These are phyloP conservation scores for Galeruca laticollis DNA, from an alignment of 2,888 invertebrate genomes.

Conservation along the genomic window DNA sequence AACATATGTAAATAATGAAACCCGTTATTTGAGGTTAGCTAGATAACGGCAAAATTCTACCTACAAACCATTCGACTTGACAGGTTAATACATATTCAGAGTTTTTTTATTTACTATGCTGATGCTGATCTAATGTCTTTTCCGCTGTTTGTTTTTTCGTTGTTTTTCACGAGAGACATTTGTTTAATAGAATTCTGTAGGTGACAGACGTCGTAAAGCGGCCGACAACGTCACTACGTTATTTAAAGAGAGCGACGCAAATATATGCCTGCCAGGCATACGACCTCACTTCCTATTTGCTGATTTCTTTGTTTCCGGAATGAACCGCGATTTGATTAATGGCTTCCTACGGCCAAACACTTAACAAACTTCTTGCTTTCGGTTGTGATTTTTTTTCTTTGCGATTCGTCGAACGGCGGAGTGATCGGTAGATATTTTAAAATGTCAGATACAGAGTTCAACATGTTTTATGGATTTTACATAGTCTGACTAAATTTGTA, in stretches of 20 bases:
- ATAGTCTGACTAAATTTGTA: too few species aligned
- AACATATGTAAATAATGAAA: neutral
- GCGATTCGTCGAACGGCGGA: constrained; percentile 3
- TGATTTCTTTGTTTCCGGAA: constrained; percentile 36
- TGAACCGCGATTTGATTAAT: constrained; percentile 33
- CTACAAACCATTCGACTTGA: neutral
- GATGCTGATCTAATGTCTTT: constrained; percentile 25
- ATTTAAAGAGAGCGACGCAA: constrained; percentile 42
- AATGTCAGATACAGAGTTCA: constrained; percentile 3
- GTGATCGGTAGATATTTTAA: constrained; percentile 8
- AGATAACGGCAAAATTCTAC: constrained; percentile 11
- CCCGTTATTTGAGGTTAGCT: neutral
- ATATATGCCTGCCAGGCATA: constrained; percentile 32
- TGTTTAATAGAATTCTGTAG: constrained; percentile 54
- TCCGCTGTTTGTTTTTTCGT: constrained; percentile 33
- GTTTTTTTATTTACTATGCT: constrained; percentile 23
- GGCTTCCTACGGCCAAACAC: constrained; percentile 31
- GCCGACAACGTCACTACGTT: constrained; percentile 50
- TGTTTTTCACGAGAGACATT: constrained; percentile 47
- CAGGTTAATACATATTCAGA: constrained; percentile 27
- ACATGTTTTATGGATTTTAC: neutral
- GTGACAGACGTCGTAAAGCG: constrained; percentile 50
- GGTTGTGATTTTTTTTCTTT: constrained; percentile 11
- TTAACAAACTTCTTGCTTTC: constrained; percentile 27
- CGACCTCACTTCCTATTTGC: constrained; percentile 29